A percentile compares a stretch with the other conserved stretches of the same genome.
phyloP scores from a whole-genome alignment of 2,113 vertebrate genomes.

The Ptilonorhynchus violaceus region DNA sequence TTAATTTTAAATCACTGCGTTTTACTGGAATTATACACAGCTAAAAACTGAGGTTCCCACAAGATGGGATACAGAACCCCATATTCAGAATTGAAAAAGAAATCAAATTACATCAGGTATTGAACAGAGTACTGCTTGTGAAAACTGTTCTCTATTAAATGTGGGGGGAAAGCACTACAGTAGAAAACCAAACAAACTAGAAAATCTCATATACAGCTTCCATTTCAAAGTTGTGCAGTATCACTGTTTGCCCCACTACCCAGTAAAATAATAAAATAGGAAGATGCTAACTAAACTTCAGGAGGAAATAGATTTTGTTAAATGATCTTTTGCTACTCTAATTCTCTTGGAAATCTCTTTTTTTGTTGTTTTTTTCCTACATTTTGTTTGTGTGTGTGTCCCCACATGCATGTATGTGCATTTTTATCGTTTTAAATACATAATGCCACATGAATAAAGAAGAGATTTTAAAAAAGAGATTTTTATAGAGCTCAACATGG shows the following conservation, averaged over 20 bases:
- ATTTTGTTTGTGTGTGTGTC: background rate
- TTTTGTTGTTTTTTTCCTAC: too few species aligned
- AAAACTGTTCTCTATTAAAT: background rate
- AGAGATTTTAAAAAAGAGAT: background rate
- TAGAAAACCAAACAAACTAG: background rate
- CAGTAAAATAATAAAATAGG: background rate
- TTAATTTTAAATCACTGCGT: background rate
- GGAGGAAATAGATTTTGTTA: background rate
- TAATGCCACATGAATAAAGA: background rate
- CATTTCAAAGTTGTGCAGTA: background rate
- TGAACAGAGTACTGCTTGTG: background rate
- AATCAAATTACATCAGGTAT: background rate
- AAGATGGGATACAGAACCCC: background rate
- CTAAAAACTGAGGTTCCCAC: background rate
- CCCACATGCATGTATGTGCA: background rate
- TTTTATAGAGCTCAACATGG: background rate
- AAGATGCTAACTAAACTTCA: background rate
- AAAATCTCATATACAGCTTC: background rate
- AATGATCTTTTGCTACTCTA: background rate
- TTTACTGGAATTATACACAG: background rate
- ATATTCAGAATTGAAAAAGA: background rate
- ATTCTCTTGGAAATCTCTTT: background rate
- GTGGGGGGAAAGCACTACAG: background rate
- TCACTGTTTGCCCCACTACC: background rate
- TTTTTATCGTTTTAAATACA: background rate